Conservation (phyloP, 2,888 invertebrate genomes). For the Argyresthia goedartella region DNA sequence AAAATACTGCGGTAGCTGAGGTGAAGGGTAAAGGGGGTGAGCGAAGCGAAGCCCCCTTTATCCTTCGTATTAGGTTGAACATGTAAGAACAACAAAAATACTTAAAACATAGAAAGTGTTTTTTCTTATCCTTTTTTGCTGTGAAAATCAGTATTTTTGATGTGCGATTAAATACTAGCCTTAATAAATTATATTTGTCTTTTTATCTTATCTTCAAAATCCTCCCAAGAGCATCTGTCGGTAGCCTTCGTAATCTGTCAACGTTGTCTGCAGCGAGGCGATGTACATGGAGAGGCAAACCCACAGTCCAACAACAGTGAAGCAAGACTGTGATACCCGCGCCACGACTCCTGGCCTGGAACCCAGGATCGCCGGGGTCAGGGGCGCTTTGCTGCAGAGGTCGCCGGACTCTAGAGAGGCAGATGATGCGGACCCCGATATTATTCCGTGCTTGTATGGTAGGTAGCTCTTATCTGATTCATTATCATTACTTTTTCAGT, state of each 20-base stretch:
- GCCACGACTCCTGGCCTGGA: conserved; percentile 46
- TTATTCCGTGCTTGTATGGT: conserved; percentile 92
- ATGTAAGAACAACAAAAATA: no score
- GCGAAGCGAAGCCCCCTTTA: no score
- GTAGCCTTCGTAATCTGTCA: background rate
- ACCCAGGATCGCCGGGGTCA: conserved; percentile 31
- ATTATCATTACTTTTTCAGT: background rate
- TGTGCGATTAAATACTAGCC: no score
- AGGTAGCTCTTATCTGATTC: conserved; percentile 28
- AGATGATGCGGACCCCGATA: conserved; percentile 87
- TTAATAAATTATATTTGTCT: no score
- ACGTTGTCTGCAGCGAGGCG: conserved; percentile 34
- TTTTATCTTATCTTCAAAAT: no score
- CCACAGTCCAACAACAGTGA: conserved; percentile 52
- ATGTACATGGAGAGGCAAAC: conserved; percentile 53
- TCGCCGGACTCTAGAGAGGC: conserved; percentile 47
- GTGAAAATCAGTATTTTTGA: no score
- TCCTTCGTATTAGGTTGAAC: no score
- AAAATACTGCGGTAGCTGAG: no score
- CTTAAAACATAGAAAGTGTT: no score
- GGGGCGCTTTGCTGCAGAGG: conserved; percentile 41
- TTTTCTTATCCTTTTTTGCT: no score
- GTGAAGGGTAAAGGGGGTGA: no score
- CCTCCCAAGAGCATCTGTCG: no score
- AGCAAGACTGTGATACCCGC: conserved; percentile 68